Conservation (phyloP, 2,888 invertebrate genomes). For the Pammene aurita region DNA sequence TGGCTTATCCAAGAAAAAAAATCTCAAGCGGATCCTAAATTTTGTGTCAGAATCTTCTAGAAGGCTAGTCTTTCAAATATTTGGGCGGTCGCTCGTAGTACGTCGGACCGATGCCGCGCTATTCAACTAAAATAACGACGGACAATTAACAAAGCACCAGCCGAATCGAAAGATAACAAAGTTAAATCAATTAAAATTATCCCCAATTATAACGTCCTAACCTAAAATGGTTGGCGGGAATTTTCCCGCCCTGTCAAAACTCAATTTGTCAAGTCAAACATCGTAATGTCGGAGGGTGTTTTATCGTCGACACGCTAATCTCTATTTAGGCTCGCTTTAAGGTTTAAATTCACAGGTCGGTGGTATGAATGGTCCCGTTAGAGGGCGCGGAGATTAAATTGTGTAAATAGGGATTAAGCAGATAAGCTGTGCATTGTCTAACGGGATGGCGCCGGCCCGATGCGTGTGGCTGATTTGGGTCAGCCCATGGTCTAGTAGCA, state of each 20-base stretch:
- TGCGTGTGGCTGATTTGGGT: constrained; percentile 70
- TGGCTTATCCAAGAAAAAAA: no score
- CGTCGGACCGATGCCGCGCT: no score
- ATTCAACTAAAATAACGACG: constrained; percentile 48
- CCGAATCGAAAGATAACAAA: constrained; percentile 61
- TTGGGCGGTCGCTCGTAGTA: no score
- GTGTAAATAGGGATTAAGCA: constrained; percentile 82
- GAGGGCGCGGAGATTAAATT: constrained; percentile 73
- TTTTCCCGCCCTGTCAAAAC: constrained; percentile 79
- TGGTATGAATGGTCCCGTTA: constrained; percentile 45
- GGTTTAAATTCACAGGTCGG: constrained; percentile 57
- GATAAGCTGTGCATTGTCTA: constrained; percentile 76
- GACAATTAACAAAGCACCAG: constrained; percentile 44
- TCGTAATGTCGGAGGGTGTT: constrained; percentile 69
- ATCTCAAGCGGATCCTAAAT: no score
- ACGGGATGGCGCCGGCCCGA: constrained; percentile 69
- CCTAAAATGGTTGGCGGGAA: constrained; percentile 64
- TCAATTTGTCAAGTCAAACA: constrained; percentile 82
- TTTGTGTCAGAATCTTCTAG: no score
- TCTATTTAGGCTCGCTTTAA: constrained; percentile 58
- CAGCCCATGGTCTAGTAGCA: constrained; percentile 47
- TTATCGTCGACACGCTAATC: constrained; percentile 53
- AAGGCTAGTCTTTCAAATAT: no score
- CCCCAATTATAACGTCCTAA: constrained; percentile 58
- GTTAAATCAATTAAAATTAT: constrained; percentile 58